Base-by-base conservation (phyloP, 2,888 invertebrate species). In the Hyposoter dolosus region DNA sequence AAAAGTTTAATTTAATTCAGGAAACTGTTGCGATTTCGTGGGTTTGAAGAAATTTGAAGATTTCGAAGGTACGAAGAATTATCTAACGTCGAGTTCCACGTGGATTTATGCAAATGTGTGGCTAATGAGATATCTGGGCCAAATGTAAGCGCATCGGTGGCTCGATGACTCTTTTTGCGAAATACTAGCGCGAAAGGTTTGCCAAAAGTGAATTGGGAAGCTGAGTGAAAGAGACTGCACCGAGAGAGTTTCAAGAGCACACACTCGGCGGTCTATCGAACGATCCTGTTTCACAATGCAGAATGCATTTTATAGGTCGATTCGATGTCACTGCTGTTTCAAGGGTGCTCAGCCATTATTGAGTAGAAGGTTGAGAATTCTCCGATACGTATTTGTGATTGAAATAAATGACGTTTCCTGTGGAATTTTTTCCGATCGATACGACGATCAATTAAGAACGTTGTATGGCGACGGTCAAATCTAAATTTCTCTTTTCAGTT, bases 51-150 rank as follows among this genome's bases (percentile, higher is more conserved):
- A 60, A 60, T 28, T 15, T 3, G 1, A 15, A 15, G 15, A 60
- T 2, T 60, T 28, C 15, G 60, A 28, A 28, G 60, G 5, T 28
- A 28, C 28, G 9, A 4, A 15, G 60, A 15, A 60, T 28, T 6
- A 23, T 60, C 28, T 28, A 23, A 28, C 28, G 28, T 28, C 40
- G 0, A 10, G 15, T n/a, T 35, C 0, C 35, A 28, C 32, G 7
- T 43, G 40, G 40, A 56, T 60, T 50, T 56, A 60, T 47, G 72
- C 66, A n/a, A 74, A 43, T 43, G 15, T n/a, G 45, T 56, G 56
- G 78, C 68, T 78, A 88, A 88, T 83, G 80, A 88, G 85, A 87
- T 87, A 87, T 87, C 71, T 85, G 79, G 79, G 82, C 85, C 83
- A 87, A 83, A 84, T 65, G 79, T 82, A 78, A 85, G 78, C 72